Evolutionary conservation across 2,113 vertebrate species (phyloP), one percentile per base, ranked within the genome.

Genomic region (Syngnathus scovelli): DNA sequence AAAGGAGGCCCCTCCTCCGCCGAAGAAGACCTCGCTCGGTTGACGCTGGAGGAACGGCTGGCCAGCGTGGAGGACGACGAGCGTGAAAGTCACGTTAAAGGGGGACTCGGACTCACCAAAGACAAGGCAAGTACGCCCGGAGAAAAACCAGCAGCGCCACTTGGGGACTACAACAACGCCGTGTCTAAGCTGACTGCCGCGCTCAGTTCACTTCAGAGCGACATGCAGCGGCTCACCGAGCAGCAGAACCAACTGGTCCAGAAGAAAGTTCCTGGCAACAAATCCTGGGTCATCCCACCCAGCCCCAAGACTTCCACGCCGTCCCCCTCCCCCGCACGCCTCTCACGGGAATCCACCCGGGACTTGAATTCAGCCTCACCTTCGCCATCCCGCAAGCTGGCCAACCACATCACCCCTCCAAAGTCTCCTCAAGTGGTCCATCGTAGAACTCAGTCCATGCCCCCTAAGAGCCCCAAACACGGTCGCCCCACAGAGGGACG

Each of bases 171-270:
- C 71, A 95, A 96, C 70, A 92, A 91, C 0, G 95, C 95, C 0
- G 95, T 98, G 9, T 93, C 92, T 39, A 92, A 95, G 82, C 82
- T 98, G 69, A 96, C 93, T 7, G 91, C 93, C 0, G 95, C 96
- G 0, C 78, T 98, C 27, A 92, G 83, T 75, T 94, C 93, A 0
- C 80, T 97, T 44, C 95, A 96, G 63, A 76, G 83, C 44, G 96
- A 98, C 79, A 96, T 98, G 95, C 93, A 96, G 66, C 88, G 94
- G 7, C 83, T 98, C 66, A 92, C 94, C 0, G 91, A 92, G 9
- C 96, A 98, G 73, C 96, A 98, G 77, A 92, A 92, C 43, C 89
- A 92, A 41, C 78, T 98, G 0, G 72, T 98, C 68, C 91, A 91
- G 4, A 92, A 93, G 0, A 93, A 92, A 62, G 46, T 78, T 44